Evolutionary conservation across 1,140 invertebrate genomes (phyloP).

Genomic region (Drosophila baimaii): DNA sequence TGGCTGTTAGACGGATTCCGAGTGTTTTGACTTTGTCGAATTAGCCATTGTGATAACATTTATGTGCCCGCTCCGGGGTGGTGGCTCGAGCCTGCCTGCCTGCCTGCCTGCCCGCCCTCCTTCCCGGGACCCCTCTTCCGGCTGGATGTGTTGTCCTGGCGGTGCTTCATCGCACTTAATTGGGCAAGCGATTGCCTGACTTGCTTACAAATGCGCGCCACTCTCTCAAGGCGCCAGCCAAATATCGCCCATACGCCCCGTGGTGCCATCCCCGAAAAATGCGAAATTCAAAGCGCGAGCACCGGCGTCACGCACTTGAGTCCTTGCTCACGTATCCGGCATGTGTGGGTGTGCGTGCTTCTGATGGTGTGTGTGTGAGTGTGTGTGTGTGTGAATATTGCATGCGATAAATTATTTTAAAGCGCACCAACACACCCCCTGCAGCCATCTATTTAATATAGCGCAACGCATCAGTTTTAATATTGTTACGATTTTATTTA

Average conservation of each 20-base stretch:
- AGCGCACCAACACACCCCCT: conserved; percentile 30
- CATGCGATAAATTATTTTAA: conserved; percentile 82
- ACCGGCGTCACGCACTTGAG: conserved; percentile 55
- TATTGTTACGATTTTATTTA: conserved; percentile 79
- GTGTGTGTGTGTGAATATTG: conserved; percentile 60
- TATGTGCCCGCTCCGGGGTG: conserved; percentile 30
- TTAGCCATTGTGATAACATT: conserved; percentile 80
- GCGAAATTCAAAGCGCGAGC: conserved; percentile 14
- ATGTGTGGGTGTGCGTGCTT: conserved; percentile 10
- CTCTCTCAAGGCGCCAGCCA: conserved; percentile 15
- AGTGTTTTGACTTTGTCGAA: conserved; percentile 77
- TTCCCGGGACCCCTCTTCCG: too few relatives aligned
- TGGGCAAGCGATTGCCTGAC: conserved; percentile 79
- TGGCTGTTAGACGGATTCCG: conserved; percentile 64
- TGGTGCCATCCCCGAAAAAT: conserved; percentile 19
- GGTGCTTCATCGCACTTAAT: conserved; percentile 71
- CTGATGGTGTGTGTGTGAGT: conserved; percentile 14
- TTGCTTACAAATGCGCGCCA: conserved; percentile 72
- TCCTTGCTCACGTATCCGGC: conserved; percentile 41
- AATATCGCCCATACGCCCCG: conserved; percentile 32
- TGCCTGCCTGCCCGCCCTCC: not conserved
- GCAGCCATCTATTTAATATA: conserved; percentile 71
- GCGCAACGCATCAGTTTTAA: conserved; percentile 77
- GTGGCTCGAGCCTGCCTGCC: not conserved
- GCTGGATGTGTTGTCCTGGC: not conserved